Conservation (phyloP, 2,113 vertebrate species). For the Rhodinocichla rosea region DNA sequence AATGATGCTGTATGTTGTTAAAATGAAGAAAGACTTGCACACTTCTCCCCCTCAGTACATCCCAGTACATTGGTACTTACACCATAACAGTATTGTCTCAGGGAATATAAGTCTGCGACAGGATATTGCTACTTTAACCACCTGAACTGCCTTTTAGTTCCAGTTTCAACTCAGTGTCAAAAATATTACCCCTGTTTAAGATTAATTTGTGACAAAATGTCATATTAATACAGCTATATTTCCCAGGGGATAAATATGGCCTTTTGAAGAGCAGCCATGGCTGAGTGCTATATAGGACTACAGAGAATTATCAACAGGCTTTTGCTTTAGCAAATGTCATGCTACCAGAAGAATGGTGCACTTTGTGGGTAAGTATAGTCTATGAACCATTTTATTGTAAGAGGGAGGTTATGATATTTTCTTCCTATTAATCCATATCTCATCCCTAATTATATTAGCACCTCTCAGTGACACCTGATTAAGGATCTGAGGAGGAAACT, state of each 20-base stretch:
- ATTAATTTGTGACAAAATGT: slow-evolving; percentile 67
- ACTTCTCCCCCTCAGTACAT: not conserved
- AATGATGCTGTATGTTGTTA: not conserved
- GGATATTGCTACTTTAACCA: slow-evolving; percentile 53
- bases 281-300: slow-evolving; percentile 44
- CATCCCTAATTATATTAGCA: slow-evolving; percentile 59
- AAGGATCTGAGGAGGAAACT: slow-evolving; percentile 15
- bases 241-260: slow-evolving; percentile 54
- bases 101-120: slow-evolving; percentile 43
- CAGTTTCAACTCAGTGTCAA: slow-evolving; percentile 42
- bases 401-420: slow-evolving; percentile 30
- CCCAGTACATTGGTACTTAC: slow-evolving; percentile 24
- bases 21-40: slow-evolving; percentile 40
- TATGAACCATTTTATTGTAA: slow-evolving; percentile 2
- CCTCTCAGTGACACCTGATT: slow-evolving; percentile 37
- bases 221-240: slow-evolving; percentile 65
- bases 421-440: slow-evolving; percentile 63
- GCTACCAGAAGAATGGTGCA: slow-evolving; percentile 31
- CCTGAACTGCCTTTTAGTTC: slow-evolving; percentile 52
- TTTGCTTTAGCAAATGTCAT: slow-evolving; percentile 48
- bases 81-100: slow-evolving; percentile 37
- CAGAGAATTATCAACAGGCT: slow-evolving; percentile 56
- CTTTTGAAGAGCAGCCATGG: slow-evolving; percentile 55
- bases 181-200: slow-evolving; percentile 55
- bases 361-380: slow-evolving; percentile 1